These are phyloP conservation scores for Quadriops clusia DNA, from an alignment of 2,888 invertebrate species.

Conservation along the genomic window DNA sequence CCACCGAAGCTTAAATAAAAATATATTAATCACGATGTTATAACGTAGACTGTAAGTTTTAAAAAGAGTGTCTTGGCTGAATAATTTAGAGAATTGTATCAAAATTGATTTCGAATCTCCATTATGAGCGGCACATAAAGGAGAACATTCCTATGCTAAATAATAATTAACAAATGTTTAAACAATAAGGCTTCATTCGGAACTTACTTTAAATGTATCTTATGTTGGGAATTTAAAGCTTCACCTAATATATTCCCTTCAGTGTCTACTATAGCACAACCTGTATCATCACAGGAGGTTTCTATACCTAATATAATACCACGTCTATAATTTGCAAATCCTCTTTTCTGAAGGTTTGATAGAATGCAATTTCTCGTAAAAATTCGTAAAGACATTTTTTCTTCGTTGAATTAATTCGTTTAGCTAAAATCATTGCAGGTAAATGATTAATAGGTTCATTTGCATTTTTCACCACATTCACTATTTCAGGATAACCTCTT, in stretches of 20 bases:
- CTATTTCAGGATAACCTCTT: no score
- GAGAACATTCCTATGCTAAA: slow-evolving; percentile 12
- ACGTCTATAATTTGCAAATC: slow-evolving; percentile 2
- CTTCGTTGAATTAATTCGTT: no score
- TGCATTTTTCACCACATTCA: no score
- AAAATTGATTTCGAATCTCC: no score
- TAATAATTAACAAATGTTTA: slow-evolving; percentile 11
- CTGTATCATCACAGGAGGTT: slow-evolving; percentile 97
- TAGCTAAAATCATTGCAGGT: no score
- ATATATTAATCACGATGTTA: slow-evolving; percentile 8
- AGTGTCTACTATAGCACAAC: slow-evolving; percentile 72
- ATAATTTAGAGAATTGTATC: no score
- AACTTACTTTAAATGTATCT: slow-evolving; percentile 56
- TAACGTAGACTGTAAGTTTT: no score
- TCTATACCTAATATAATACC: slow-evolving; percentile 78
- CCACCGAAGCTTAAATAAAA: slow-evolving; percentile 59
- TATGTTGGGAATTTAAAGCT: slow-evolving; percentile 68
- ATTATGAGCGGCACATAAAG: no score
- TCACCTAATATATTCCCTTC: slow-evolving; percentile 66
- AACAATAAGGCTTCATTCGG: slow-evolving; percentile 9
- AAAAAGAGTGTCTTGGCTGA: no score
- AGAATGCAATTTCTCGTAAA: no score
- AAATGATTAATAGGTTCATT: no score
- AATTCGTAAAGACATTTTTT: no score
- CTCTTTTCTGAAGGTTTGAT: not conserved